These are phyloP conservation scores for Gymnorhina tibicen DNA, from an alignment of 2,113 vertebrate species.

Conservation along the genomic window DNA sequence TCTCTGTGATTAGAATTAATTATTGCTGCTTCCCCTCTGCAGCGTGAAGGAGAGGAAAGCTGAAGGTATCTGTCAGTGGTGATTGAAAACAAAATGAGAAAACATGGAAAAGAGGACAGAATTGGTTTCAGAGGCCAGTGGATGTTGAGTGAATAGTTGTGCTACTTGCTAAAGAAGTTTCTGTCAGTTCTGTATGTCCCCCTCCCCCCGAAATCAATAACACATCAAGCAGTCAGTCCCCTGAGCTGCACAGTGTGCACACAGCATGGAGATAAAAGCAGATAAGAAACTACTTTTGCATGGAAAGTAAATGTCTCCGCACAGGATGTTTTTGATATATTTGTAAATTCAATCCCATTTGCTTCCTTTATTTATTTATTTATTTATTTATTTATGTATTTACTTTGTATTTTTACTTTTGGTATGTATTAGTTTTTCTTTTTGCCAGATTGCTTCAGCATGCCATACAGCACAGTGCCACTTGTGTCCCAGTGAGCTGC, in stretches of 20 bases:
- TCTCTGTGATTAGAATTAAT: slow-evolving; percentile 73
- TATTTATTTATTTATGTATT: background rate
- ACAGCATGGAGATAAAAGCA: slow-evolving; percentile 36
- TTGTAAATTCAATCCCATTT: slow-evolving; percentile 29
- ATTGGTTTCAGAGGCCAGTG: slow-evolving; percentile 22
- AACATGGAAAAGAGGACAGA: slow-evolving; percentile 49
- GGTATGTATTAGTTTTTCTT: background rate
- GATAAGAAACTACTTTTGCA: slow-evolving; percentile 9
- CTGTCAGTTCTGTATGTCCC: background rate
- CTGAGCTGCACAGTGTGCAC: background rate
- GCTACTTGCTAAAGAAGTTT: slow-evolving; percentile 49
- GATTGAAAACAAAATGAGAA: slow-evolving; percentile 40
- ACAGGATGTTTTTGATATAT: slow-evolving; percentile 2
- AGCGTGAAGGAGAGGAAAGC: background rate
- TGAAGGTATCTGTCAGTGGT: slow-evolving; percentile 32
- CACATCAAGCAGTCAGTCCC: slow-evolving; percentile 24
- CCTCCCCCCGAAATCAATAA: slow-evolving; percentile 38
- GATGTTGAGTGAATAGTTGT: slow-evolving; percentile 28
- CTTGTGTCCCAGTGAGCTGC: slow-evolving; percentile 44
- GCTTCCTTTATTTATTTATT: background rate
- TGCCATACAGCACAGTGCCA: background rate
- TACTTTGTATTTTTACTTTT: background rate
- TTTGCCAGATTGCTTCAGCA: background rate
- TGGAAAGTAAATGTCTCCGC: slow-evolving; percentile 6
- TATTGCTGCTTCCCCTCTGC: slow-evolving; percentile 54